phyloP scores from a whole-genome alignment of 2,888 invertebrate species.

The Apotomis turbidana region DNA sequence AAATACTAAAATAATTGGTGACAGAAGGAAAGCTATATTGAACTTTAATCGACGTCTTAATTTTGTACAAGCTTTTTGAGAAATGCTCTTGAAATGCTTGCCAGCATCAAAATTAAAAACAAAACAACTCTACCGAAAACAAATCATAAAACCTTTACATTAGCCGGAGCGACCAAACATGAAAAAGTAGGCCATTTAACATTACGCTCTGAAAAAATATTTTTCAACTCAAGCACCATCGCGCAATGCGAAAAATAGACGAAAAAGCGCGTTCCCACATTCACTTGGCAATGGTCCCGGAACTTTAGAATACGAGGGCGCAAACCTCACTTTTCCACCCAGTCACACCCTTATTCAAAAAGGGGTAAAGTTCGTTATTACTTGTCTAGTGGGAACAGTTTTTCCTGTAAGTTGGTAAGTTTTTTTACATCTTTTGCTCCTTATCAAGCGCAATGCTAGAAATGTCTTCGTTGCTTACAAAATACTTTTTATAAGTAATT shows the following conservation, averaged over 20 bases:
- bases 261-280: constrained; percentile 66
- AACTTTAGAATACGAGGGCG: constrained; percentile 35
- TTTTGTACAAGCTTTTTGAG: too few relatives aligned
- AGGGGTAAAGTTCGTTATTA: constrained; percentile 37
- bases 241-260: constrained; percentile 64
- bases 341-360: constrained; percentile 16
- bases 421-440: constrained; percentile 53
- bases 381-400: too few relatives aligned
- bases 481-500: not conserved
- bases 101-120: not conserved
- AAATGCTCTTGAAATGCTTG: too few relatives aligned
- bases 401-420: constrained; percentile 39
- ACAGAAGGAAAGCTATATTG: too few relatives aligned
- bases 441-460: constrained; percentile 53
- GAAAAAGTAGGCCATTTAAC: constrained; percentile 41
- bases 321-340: constrained; percentile 13
- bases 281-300: constrained; percentile 59
- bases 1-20: too few relatives aligned
- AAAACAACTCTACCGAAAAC: constrained; percentile 6
- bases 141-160: constrained; percentile 27
- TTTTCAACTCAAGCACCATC: constrained; percentile 53
- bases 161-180: constrained; percentile 13
- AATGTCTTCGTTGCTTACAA: constrained; percentile 42
- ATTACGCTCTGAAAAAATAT: constrained; percentile 29
- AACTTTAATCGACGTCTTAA: too few relatives aligned